These are phyloP conservation scores for Tetragonula carbonaria DNA, from an alignment of 2,888 invertebrate species.

Conservation along the genomic window DNA sequence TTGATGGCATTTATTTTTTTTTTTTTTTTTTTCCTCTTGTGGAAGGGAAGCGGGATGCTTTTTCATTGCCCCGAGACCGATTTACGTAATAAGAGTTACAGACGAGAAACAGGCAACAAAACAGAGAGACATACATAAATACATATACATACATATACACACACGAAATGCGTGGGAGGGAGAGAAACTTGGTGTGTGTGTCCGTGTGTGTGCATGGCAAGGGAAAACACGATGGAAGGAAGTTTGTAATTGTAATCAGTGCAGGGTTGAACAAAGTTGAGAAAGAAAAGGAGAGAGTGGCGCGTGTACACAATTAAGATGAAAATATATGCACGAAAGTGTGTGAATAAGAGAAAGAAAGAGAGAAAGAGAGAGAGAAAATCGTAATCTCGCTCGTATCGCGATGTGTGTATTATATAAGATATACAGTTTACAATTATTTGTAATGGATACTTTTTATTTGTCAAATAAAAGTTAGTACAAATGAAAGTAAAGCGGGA, in stretches of 20 bases:
- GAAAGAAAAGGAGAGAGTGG: conserved; percentile 31
- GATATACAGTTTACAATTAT: conserved; percentile 81
- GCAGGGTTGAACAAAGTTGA: conserved; percentile 39
- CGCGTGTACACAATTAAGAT: conserved; percentile 32
- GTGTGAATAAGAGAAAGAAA: conserved; percentile 30
- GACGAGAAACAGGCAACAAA: conserved; percentile 29
- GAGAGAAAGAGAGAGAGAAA: conserved; percentile 48
- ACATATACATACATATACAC: conserved; percentile 22
- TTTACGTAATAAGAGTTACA: conserved; percentile 34
- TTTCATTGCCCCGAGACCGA: conserved; percentile 7
- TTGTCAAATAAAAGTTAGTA: conserved; percentile 83
- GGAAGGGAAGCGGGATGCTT: conserved; percentile 11
- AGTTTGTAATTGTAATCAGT: conserved; percentile 35
- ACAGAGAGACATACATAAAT: conserved; percentile 40
- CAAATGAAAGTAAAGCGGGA: conserved; percentile 69
- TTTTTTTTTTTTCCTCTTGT: background rate
- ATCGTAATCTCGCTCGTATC: conserved; percentile 68
- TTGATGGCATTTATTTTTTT: background rate
- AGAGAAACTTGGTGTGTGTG: conserved; percentile 31
- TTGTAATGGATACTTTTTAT: conserved; percentile 82
- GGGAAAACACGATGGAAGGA: conserved; percentile 17
- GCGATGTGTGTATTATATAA: conserved; percentile 77
- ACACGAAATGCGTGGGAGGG: conserved; percentile 38
- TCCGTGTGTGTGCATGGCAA: conserved; percentile 24
- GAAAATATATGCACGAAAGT: conserved; percentile 40